A percentile compares a stretch with the other conserved stretches of the same genome.
These are phyloP conservation scores for Himalopsyche japonica DNA, from an alignment of 2,888 invertebrate species.

Conservation along the genomic window DNA sequence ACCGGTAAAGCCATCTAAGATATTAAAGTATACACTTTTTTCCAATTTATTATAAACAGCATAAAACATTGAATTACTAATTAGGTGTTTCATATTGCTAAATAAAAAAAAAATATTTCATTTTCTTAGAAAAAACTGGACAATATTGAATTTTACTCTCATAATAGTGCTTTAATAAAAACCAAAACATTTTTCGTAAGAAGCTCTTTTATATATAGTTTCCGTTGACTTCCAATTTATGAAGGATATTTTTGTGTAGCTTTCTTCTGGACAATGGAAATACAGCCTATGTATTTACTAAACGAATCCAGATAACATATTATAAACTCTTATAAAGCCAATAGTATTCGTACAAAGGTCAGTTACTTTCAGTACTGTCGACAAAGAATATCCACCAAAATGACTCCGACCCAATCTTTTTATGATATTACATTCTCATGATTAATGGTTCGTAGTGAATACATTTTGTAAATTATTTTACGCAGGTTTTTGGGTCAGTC, in stretches of 20 bases:
- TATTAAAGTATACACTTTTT: too few relatives aligned
- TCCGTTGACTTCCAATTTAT: not conserved
- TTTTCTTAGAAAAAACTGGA: too few relatives aligned
- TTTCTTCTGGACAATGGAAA: not conserved
- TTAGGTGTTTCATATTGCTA: too few relatives aligned
- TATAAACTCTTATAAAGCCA: too few relatives aligned
- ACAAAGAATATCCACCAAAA: not conserved
- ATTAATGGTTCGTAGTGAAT: not conserved
- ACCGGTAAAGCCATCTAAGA: too few relatives aligned
- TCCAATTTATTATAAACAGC: too few relatives aligned
- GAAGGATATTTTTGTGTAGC: not conserved
- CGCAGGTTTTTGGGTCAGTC: not conserved
- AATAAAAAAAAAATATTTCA: too few relatives aligned
- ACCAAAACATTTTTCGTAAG: too few relatives aligned
- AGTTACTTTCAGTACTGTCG: not conserved
- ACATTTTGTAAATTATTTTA: not conserved
- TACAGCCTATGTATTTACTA: not conserved
- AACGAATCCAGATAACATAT: not conserved
- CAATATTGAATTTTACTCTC: too few relatives aligned
- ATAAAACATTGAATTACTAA: too few relatives aligned
- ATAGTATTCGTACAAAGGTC: not conserved
- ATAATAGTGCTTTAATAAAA: too few relatives aligned
- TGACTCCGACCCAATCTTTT: too few relatives aligned
- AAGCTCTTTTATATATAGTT: not conserved
- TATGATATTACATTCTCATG: not conserved